Evolutionary conservation across 2,113 vertebrate species (phyloP).

Genomic region (Pelecanus crispus): DNA sequence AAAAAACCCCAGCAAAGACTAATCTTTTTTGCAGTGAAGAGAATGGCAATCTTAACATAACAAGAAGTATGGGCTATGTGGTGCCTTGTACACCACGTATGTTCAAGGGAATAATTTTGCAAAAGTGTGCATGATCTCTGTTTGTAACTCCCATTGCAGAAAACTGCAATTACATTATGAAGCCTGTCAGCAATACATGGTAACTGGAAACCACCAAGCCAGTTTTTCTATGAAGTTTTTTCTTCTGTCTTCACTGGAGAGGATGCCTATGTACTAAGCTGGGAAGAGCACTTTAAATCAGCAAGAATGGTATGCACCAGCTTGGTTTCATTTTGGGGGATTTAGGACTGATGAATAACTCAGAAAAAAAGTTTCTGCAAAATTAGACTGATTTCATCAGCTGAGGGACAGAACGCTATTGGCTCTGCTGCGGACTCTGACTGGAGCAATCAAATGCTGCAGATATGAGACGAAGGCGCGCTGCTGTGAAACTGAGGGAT

Average conservation of each 20-base stretch:
- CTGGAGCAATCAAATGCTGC: not conserved
- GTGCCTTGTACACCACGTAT: rapidly evolving
- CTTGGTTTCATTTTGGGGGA: not conserved
- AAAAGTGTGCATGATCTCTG: not conserved
- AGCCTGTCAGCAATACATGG: not conserved
- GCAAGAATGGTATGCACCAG: not conserved
- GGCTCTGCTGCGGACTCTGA: not conserved
- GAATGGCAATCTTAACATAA: not conserved
- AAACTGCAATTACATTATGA: not conserved
- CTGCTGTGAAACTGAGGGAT: constrained; percentile 10
- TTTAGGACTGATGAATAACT: not conserved
- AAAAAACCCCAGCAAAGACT: not conserved
- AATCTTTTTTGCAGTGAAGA: not conserved
- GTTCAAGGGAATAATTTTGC: not conserved
- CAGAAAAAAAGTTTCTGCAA: not conserved
- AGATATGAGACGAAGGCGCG: not conserved
- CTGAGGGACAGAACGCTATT: not conserved
- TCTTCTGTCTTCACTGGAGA: not conserved
- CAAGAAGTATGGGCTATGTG: rapidly evolving
- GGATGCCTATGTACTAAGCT: not conserved
- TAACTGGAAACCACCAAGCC: not conserved
- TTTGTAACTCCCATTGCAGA: not conserved
- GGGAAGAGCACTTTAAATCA: not conserved
- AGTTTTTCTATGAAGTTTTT: not conserved
- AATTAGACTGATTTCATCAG: not conserved